Evolutionary conservation across 2,113 vertebrate species (phyloP).

Genomic region (Xiphorhynchus elegans): DNA sequence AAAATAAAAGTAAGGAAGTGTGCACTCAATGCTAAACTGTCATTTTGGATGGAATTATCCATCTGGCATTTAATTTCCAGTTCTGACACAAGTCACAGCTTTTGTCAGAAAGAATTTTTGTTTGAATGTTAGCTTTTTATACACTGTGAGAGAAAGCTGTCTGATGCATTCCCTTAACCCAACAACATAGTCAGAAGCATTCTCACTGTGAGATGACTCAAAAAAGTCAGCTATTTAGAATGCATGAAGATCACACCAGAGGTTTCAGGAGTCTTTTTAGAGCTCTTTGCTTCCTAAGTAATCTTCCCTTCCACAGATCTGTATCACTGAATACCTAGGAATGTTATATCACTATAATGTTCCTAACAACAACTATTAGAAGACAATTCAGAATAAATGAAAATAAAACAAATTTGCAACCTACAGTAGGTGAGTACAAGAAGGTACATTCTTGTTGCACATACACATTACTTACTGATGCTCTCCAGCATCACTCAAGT

Average conservation of each 20-base stretch:
- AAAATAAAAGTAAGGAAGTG: background rate
- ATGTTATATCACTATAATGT: background rate
- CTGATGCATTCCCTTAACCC: background rate
- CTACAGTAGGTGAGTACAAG: background rate
- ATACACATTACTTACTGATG: background rate
- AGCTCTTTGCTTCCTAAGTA: background rate
- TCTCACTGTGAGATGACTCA: conserved; percentile 5
- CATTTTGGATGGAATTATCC: conserved; percentile 34
- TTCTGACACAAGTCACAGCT: conserved; percentile 49
- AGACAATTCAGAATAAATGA: background rate
- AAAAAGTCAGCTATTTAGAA: conserved; percentile 9
- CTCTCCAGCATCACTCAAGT: background rate
- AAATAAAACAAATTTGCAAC: background rate
- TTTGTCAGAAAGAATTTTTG: conserved; percentile 46
- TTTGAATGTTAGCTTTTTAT: conserved; percentile 24
- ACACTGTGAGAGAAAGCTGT: background rate
- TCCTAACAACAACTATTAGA: background rate
- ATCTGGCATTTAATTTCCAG: conserved; percentile 59
- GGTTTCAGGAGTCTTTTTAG: background rate
- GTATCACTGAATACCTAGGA: background rate
- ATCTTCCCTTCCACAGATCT: background rate
- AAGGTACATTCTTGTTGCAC: background rate
- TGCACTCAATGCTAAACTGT: conserved; percentile 1
- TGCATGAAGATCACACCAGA: background rate
- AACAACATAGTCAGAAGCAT: background rate